These are phyloP conservation scores for Limnodromus scolopaceus DNA, from an alignment of 2,797 vertebrate genomes.

Conservation along the genomic window DNA sequence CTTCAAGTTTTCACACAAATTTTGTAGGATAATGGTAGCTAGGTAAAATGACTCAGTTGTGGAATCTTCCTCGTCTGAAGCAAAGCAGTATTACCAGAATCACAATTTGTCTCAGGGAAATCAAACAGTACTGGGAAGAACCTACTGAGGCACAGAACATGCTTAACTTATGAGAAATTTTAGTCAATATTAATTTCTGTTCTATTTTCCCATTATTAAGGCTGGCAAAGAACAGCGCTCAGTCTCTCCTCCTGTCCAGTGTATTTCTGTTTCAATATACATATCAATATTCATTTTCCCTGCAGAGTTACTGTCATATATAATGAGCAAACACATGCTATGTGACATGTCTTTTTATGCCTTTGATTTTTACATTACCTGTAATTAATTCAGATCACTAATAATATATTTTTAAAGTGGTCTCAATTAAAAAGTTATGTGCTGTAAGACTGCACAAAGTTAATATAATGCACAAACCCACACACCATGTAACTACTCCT, in stretches of 20 bases:
- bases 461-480: not conserved
- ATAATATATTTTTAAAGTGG: not conserved
- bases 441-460: not conserved
- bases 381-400: conserved; percentile 36
- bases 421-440: not conserved
- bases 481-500: not conserved
- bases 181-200: not conserved
- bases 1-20: not conserved
- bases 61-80: not conserved
- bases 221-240: not conserved
- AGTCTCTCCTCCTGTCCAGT: not conserved
- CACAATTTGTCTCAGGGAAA: not conserved
- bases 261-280: conserved; percentile 28
- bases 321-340: conserved; percentile 28
- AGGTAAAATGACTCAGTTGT: not conserved
- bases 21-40: not conserved
- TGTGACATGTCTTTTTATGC: conserved; percentile 27
- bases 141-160: not conserved
- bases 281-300: conserved; percentile 52
- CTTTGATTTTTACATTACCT: conserved; percentile 27
- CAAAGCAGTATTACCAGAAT: not conserved
- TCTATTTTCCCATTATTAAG: conserved; percentile 10
- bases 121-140: not conserved
- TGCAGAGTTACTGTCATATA: conserved; percentile 11
- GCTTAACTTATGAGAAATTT: not conserved